Evolutionary conservation across 2,113 vertebrate genomes (phyloP), one percentile per base, ranked within the genome.

Genomic region (Athene noctua): DNA sequence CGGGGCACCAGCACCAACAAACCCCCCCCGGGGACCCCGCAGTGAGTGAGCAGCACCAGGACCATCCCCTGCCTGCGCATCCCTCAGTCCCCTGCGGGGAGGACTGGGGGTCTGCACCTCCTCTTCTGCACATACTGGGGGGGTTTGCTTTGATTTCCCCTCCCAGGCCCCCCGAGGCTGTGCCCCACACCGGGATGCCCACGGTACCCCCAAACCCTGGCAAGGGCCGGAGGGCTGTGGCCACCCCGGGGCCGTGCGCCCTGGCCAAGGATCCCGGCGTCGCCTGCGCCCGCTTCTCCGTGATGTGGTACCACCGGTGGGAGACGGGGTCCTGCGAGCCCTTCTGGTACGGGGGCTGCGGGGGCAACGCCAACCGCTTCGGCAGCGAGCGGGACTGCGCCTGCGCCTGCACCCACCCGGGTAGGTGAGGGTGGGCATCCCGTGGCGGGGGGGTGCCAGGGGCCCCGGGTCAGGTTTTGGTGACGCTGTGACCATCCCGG

Each of bases 1-100:
- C 1, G 36, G 11, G 0, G 34, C 4, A 3, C 9, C 4, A 2
- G 67, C 38, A 49, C 2, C 6, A 3, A 11, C 2, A 20, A 55
- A 26, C 13, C 36, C 16, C 38, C 17, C 5, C 15, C 2, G 0
- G 1, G 36, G 11, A 66, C 7, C n/a, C 49, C 80, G 12, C 72
- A 22, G 49, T 34, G 92, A 88, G 82, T 77, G 86, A 32, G 63
- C 6, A 0, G 15, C 49, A 3, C 30, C 3, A 6, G 27, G 55
- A 4, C 21, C n/a, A 1, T 34, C 54, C 85, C 68, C 57, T 52
- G 8, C 4, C 3, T 36, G n/a, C 8, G 10, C 51, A 13, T 23
- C 75, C 40, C 29, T 18, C 3, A 1, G 68, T 36, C 30, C 30
- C 13, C 65, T 6, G 9, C 3, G 16, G 44, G 15, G 13, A 49